A percentile compares a stretch with the other conserved stretches of the same genome.
phyloP scores from a whole-genome alignment of 2,888 invertebrate genomes.

The Herminia tarsipennalis region DNA sequence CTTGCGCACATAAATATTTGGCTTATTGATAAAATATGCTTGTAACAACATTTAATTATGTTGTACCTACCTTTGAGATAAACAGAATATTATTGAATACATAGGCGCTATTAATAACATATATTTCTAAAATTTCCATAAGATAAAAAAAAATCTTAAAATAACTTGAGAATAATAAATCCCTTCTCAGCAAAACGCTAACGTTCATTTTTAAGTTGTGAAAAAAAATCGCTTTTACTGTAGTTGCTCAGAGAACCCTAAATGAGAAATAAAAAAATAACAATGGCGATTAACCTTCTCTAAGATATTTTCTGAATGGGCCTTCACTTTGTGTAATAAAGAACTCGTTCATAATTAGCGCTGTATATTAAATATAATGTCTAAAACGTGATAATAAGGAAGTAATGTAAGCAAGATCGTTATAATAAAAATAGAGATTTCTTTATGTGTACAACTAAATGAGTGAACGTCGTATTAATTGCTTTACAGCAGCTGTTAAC shows the following conservation, averaged over 20 bases:
- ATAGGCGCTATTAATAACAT: no score
- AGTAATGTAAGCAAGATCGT: slow-evolving; percentile 80
- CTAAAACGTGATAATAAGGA: slow-evolving; percentile 81
- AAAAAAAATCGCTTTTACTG: neutral
- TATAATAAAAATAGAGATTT: slow-evolving; percentile 77
- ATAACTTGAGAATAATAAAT: no score
- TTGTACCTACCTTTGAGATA: no score
- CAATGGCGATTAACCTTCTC: slow-evolving; percentile 74
- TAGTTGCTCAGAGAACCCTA: slow-evolving; percentile 48
- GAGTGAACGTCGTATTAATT: slow-evolving; percentile 73
- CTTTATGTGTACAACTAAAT: slow-evolving; percentile 79
- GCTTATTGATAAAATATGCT: no score
- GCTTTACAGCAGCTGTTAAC: slow-evolving; percentile 68
- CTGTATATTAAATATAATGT: slow-evolving; percentile 79
- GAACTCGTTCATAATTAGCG: slow-evolving; percentile 79
- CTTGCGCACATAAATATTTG: no score
- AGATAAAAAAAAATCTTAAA: no score
- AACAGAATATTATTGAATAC: no score
- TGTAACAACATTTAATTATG: no score
- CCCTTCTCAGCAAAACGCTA: neutral
- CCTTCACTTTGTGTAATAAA: slow-evolving; percentile 73
- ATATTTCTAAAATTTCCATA: no score
- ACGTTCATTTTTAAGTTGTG: neutral
- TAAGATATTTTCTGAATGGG: slow-evolving; percentile 69
- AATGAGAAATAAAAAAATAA: slow-evolving; percentile 57